Percentiles rank a stretch among this genome's conserved stretches.
Conservation (phyloP, 2,888 invertebrate genomes). For the Caenorhabditis doughertyi region DNA sequence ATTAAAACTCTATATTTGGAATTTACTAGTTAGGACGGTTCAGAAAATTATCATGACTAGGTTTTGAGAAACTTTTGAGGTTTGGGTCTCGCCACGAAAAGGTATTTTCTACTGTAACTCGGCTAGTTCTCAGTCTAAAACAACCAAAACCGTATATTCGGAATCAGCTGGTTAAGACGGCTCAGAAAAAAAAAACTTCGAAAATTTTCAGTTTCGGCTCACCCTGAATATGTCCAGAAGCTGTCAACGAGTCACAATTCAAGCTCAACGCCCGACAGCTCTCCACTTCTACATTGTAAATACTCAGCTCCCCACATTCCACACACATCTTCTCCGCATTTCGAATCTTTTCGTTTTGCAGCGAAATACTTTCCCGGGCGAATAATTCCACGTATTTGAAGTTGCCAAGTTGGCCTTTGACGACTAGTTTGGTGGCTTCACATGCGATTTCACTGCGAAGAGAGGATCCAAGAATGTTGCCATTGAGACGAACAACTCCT, state of each 20-base stretch:
- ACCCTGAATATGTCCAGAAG: slow-evolving; percentile 53
- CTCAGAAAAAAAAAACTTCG: too few relatives aligned
- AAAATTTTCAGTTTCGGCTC: not conserved
- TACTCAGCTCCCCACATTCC: slow-evolving; percentile 64
- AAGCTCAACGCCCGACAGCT: slow-evolving; percentile 59
- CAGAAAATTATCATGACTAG: too few relatives aligned
- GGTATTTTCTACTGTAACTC: not conserved
- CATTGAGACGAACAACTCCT: slow-evolving; percentile 56
- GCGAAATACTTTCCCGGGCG: slow-evolving; percentile 63
- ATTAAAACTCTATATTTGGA: too few relatives aligned
- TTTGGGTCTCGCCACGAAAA: not conserved
- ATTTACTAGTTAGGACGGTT: too few relatives aligned
- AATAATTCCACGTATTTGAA: slow-evolving; percentile 71
- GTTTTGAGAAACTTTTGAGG: not conserved
- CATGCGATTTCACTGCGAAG: slow-evolving; percentile 65
- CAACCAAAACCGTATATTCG: too few relatives aligned
- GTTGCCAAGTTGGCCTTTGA: slow-evolving; percentile 68
- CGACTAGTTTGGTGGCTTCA: slow-evolving; percentile 59
- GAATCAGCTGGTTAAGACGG: too few relatives aligned
- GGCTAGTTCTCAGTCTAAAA: too few relatives aligned
- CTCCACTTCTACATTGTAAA: slow-evolving; percentile 62
- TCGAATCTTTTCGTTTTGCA: slow-evolving; percentile 62
- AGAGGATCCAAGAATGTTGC: slow-evolving; percentile 67
- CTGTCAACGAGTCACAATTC: slow-evolving; percentile 63
- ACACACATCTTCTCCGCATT: slow-evolving; percentile 63